phyloP scores from a whole-genome alignment of 2,113 vertebrate species.

The Rhinopomastus cyanomelas region DNA sequence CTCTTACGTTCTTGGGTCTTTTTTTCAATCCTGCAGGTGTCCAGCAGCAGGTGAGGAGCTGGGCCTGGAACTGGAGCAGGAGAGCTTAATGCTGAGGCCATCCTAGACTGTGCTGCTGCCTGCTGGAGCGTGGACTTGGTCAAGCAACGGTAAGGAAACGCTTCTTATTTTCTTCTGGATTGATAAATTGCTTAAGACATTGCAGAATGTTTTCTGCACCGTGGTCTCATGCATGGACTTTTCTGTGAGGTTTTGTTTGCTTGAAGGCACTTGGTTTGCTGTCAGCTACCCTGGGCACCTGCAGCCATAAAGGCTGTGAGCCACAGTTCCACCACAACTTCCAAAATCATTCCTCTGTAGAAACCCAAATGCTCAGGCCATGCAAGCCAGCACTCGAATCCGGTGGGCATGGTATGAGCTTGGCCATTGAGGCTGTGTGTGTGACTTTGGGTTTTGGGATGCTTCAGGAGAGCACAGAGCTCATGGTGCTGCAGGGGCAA shows the following conservation, averaged over 20 bases:
- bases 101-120: not conserved
- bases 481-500: not conserved
- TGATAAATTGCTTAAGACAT: fast-evolving
- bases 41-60: not conserved
- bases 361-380: not conserved
- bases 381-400: fast-evolving
- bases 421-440: not conserved
- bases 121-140: fast-evolving
- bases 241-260: not conserved
- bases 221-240: fast-evolving
- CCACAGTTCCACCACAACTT: fast-evolving
- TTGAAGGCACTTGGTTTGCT: not conserved
- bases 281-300: not conserved
- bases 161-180: not conserved
- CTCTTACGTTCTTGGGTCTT: not conserved
- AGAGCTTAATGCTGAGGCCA: not conserved
- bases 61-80: not conserved
- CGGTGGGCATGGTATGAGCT: fast-evolving
- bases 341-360: not conserved
- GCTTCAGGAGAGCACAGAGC: fast-evolving
- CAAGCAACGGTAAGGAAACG: not conserved
- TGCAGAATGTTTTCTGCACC: fast-evolving
- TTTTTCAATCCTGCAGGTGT: not conserved
- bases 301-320: fast-evolving
- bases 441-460: not conserved